Percentiles rank a stretch among this genome's conserved stretches.
phyloP scores from a whole-genome alignment of 2,113 vertebrate genomes.

The Phalacrocorax brasilianus region DNA sequence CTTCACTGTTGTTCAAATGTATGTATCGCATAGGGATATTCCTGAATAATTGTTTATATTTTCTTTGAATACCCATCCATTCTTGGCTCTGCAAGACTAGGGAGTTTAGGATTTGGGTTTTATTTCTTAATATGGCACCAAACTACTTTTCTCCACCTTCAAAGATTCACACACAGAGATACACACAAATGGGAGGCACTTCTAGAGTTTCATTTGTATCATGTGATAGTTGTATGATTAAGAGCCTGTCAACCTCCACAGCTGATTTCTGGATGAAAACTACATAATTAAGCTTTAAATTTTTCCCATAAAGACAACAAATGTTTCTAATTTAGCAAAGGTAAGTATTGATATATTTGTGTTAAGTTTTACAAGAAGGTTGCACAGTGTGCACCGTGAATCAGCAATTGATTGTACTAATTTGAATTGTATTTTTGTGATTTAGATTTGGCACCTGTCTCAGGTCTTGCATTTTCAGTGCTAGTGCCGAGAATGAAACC shows the following conservation, averaged over 20 bases:
- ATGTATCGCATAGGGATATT: conserved; percentile 88
- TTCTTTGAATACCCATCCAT: conserved; percentile 43
- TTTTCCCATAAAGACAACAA: conserved; percentile 27
- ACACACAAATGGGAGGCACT: background rate
- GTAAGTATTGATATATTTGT: conserved; percentile 26
- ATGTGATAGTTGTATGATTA: background rate
- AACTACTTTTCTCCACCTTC: conserved; percentile 18
- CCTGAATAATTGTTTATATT: conserved; percentile 56
- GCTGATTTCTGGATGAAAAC: conserved; percentile 29
- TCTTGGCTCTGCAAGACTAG: conserved; percentile 43
- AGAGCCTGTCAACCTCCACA: background rate
- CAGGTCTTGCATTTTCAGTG: conserved; percentile 54
- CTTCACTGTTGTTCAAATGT: conserved; percentile 91
- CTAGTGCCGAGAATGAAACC: conserved; percentile 34
- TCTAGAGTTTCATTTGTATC: background rate
- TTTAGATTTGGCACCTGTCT: conserved; percentile 28
- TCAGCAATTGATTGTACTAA: conserved; percentile 20
- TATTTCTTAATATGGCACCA: background rate
- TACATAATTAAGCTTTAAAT: conserved; percentile 3
- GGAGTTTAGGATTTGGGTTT: background rate
- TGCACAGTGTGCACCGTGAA: background rate
- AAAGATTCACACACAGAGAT: conserved; percentile 22
- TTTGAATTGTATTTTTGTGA: conserved; percentile 33
- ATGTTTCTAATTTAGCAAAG: conserved; percentile 27
- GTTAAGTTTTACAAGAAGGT: background rate